Evolutionary conservation across 1,140 invertebrate genomes (phyloP), one percentile per base, ranked within the genome.

Genomic region (Dendrolimus punctatus): DNA sequence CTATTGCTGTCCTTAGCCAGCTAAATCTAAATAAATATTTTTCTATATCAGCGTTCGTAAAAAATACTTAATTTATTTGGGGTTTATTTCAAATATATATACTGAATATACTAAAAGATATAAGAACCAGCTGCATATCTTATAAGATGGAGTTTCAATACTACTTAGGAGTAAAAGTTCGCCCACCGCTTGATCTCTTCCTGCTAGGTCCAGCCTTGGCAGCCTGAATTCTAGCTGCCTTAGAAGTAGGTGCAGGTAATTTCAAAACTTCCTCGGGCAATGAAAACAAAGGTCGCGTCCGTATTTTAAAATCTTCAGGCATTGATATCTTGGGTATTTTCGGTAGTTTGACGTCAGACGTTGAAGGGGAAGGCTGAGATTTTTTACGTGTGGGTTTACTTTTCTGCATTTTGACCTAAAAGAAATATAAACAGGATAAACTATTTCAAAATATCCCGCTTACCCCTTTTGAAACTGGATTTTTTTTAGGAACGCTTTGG

Each of bases 211-310:
- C 52, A 8, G 48, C 38, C 53, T 64, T 66, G 5, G 60, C 47
- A 10, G 67, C 58, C 46, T 65, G 58, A 40, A 51, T 41, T 61
- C 66, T 71, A 6, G 60, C 59, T 43, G 62, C 55, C 55, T 64
- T 69, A 5, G 52, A 46, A 6, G 64, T 60, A 1, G 70, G 61
- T 6, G 66, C 57, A 8, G 70, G 73, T 53, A 69, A 45, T 61
- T 78, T 80, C 6, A 88, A 54, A 41, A 88, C 66, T 68, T 89
- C 83, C 47, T 87, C 81, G 2, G 88, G 87, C 40, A 88, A 54
- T 0, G 79, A 81, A 69, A 87, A 89, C 49, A 88, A 58, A 7
- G 85, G 82, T 38, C 78, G 73, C n/a, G 80, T 80, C 45, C 74
- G 58, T 45, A 86, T 76, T 69, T 85, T 79, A 58, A 85, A 88